Evolutionary conservation across 2,888 invertebrate genomes (phyloP), one percentile per base, ranked within the genome.

Genomic region (Patella pellucida): DNA sequence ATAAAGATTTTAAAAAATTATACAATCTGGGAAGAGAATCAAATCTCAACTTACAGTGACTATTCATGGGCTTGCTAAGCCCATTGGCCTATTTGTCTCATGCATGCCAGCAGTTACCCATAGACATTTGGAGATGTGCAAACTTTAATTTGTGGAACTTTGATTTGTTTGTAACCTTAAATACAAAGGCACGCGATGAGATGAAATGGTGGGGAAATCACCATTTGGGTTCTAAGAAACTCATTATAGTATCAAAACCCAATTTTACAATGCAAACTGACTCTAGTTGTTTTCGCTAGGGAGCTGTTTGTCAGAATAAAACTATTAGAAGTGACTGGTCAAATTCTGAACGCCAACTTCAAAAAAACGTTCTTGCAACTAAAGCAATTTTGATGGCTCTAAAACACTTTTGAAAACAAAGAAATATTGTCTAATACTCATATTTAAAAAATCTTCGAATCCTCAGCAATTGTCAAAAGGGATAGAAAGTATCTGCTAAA

Each of bases 301-400:
- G 77, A 16, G 74, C 78, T 51, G 76, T 74, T 19, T 78, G 74
- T 50, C 69, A 73, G 16, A 19, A 19, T 2, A 16, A 67, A 15
- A 76, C 52, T 15, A 72, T 71, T 15, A 72, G 72, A 56, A 69
- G 78, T 31, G 15, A 19, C 15, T 76, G 78, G 76, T 54, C 52
- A 16, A 27, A 14, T 14, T 7, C 31, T 14, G 78, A 78, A 62
- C 16, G 19, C 9, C 5, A 7, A 12, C 14, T 41, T 9, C 78
- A 75, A 14, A 76, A 76, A 2, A 78, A 75, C 67, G 72, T 52
- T 11, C 70, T 76, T 16, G 78, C 73, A 76, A 15, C 75, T 62
- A 69, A 31, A n/a, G 78, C 75, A 31, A 67, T 19, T 27, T 67
- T 73, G 15, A 52, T 76, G 11, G 73, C 73, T 11, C 9, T 78